A percentile compares a stretch with the other conserved stretches of the same genome.
Conservation (phyloP, 1,140 invertebrate species). For the Geopemphigus sp. region DNA sequence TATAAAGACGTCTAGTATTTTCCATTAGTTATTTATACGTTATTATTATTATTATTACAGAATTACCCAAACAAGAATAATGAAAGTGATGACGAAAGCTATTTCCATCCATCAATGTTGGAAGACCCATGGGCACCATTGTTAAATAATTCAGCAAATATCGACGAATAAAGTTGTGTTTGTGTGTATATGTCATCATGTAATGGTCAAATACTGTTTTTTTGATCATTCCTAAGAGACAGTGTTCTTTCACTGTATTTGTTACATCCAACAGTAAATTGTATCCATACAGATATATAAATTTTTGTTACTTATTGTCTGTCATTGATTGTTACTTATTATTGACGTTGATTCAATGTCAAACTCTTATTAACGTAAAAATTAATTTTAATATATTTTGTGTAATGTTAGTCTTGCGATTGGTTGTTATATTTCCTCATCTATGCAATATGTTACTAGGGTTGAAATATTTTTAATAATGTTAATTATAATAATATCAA, state of each 20-base stretch:
- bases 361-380: not conserved
- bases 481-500: too few species aligned
- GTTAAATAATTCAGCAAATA: constrained; percentile 1
- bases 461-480: too few species aligned
- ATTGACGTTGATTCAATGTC: too few species aligned
- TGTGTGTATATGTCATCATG: not conserved
- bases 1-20: too few species aligned
- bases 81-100: constrained; percentile 15
- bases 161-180: not conserved
- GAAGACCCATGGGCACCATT: constrained; percentile 33
- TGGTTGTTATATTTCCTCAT: too few species aligned
- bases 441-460: too few species aligned
- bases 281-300: too few species aligned
- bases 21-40: not conserved
- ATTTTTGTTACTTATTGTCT: too few species aligned
- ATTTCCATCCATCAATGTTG: constrained; percentile 36
- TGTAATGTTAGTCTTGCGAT: too few species aligned
- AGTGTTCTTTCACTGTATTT: not conserved
- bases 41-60: constrained; percentile 14
- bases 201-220: too few species aligned
- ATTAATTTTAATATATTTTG: not conserved
- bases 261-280: not conserved
- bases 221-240: too few species aligned
- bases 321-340: too few species aligned
- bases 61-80: not conserved